These are phyloP conservation scores for Nephrotoma appendiculata DNA, from an alignment of 2,888 invertebrate species.

Conservation along the genomic window DNA sequence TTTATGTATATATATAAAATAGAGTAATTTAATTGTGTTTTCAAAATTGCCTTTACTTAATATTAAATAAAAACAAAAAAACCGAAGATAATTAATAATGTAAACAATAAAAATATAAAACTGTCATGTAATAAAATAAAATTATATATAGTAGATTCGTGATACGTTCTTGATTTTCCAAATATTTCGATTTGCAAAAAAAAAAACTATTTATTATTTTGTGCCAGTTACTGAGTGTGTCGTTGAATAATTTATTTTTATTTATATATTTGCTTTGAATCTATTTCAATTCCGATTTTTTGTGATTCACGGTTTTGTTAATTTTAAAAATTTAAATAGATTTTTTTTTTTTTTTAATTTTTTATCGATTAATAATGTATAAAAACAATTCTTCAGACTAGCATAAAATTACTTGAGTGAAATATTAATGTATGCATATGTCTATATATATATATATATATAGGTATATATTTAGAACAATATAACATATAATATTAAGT, in stretches of 20 bases:
- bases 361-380: background rate
- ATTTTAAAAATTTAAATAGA: background rate
- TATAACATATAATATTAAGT: background rate
- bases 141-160: background rate
- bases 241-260: background rate
- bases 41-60: background rate
- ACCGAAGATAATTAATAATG: background rate
- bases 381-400: background rate
- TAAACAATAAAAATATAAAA: background rate
- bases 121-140: background rate
- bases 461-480: background rate
- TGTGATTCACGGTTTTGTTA: background rate
- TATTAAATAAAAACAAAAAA: background rate
- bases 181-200: background rate
- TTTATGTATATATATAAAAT: background rate
- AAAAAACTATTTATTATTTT: background rate
- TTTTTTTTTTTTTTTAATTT: background rate
- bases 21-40: background rate
- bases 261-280: background rate
- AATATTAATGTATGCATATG: background rate
- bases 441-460: conserved; percentile 1
- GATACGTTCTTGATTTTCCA: background rate
- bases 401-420: background rate
- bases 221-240: background rate
- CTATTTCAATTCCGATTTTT: background rate